Conservation (phyloP, 2,797 vertebrate genomes). For the Cryptoprocta ferox region DNA sequence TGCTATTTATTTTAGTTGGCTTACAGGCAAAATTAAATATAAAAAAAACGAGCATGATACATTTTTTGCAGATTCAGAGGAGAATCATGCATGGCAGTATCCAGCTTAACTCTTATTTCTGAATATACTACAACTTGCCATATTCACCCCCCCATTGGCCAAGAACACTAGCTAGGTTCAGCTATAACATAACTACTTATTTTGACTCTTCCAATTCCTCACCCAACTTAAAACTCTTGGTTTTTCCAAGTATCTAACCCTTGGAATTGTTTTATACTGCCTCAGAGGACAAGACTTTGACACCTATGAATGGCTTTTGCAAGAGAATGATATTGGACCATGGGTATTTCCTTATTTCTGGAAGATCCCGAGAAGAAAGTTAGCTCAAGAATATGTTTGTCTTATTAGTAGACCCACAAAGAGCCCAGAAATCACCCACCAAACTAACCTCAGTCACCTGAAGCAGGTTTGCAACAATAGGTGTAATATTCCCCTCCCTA, state of each 20-base stretch:
- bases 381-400: neutral
- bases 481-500: neutral
- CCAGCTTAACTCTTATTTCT: slow-evolving; percentile 22
- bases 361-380: slow-evolving; percentile 1
- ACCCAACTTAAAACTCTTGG: neutral
- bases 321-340: neutral
- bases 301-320: neutral
- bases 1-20: slow-evolving; percentile 78
- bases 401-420: neutral
- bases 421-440: neutral
- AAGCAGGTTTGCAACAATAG: neutral
- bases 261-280: neutral
- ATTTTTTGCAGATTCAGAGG: slow-evolving; percentile 58
- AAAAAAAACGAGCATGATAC: slow-evolving; percentile 65
- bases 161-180: neutral
- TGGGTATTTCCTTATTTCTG: neutral
- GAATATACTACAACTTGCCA: neutral
- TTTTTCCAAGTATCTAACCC: neutral
- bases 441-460: neutral
- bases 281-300: neutral
- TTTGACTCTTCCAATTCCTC: neutral
- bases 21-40: slow-evolving; percentile 78
- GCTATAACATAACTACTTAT: neutral
- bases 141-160: neutral
- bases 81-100: slow-evolving; percentile 34